Percentiles rank a stretch among this genome's conserved stretches.
These are phyloP conservation scores for Geophilus truncorum DNA, from an alignment of 2,888 invertebrate species.

Conservation along the genomic window DNA sequence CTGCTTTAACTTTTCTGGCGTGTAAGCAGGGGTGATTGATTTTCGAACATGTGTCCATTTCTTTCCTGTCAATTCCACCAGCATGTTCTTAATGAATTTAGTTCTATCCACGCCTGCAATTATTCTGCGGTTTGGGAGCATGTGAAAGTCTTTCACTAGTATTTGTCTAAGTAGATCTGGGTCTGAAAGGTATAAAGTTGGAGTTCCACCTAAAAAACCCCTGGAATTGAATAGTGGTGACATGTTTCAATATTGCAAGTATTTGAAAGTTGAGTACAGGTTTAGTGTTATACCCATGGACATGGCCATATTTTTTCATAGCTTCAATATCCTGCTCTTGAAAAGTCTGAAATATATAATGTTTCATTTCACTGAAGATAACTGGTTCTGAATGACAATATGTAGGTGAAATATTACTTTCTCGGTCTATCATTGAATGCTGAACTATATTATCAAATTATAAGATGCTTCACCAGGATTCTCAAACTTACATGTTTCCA, in stretches of 20 bases:
- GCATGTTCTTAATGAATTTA: background rate
- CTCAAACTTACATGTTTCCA: background rate
- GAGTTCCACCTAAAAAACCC: background rate
- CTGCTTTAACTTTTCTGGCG: conserved; percentile 40
- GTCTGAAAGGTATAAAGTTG: background rate
- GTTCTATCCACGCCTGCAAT: background rate
- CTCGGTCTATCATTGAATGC: too few species aligned
- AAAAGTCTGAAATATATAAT: background rate
- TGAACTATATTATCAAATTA: too few species aligned
- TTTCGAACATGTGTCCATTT: conserved; percentile 39
- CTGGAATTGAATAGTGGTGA: too few species aligned
- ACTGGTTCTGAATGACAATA: too few species aligned
- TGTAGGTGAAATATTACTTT: too few species aligned
- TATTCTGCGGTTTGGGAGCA: background rate
- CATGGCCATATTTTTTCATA: background rate
- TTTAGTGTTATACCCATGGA: background rate
- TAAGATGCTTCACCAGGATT: too few species aligned
- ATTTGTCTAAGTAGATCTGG: conserved; percentile 1
- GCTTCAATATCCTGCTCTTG: background rate
- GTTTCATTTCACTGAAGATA: too few species aligned
- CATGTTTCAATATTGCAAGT: too few species aligned
- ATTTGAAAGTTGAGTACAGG: too few species aligned
- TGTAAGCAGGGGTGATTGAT: conserved; percentile 38
- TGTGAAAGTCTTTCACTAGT: conserved; percentile 18
- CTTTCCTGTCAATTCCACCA: conserved; percentile 34